Evolutionary conservation across 2,888 invertebrate genomes (phyloP).

Genomic region (Hartigia nigra): DNA sequence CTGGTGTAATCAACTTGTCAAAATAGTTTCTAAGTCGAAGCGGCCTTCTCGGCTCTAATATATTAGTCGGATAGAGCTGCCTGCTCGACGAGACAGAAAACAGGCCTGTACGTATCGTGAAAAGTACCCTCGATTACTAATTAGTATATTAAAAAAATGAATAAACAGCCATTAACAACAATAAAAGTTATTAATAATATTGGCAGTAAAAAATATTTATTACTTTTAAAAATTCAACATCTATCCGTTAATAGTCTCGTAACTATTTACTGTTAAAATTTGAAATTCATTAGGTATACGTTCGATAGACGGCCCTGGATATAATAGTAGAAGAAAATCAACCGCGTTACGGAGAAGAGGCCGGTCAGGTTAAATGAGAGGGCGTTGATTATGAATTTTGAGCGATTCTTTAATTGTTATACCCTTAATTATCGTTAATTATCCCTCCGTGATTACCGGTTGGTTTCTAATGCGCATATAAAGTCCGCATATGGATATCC

Average conservation of each 20-base stretch:
- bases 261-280: not conserved
- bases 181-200: not conserved
- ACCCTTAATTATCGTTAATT: constrained; percentile 49
- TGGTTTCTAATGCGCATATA: constrained; percentile 7
- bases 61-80: constrained; percentile 30
- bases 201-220: not conserved
- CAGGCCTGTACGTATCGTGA: constrained; percentile 1
- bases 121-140: not conserved
- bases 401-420: constrained; percentile 43
- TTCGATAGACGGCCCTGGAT: constrained; percentile 21
- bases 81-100: constrained; percentile 6
- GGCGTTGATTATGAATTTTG: constrained; percentile 44
- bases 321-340: constrained; percentile 7
- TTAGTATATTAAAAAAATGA: not conserved
- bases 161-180: not conserved
- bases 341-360: constrained; percentile 17
- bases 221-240: not conserved
- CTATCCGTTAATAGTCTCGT: not conserved
- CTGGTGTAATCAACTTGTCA: constrained; percentile 49
- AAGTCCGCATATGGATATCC: not conserved
- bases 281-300: not conserved
- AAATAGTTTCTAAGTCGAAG: constrained; percentile 35
- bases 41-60: constrained; percentile 27
- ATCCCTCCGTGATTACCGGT: constrained; percentile 37
- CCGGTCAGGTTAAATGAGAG: constrained; percentile 35